phyloP scores from a whole-genome alignment of 2,113 vertebrate genomes.

The Misgurnus anguillicaudatus region DNA sequence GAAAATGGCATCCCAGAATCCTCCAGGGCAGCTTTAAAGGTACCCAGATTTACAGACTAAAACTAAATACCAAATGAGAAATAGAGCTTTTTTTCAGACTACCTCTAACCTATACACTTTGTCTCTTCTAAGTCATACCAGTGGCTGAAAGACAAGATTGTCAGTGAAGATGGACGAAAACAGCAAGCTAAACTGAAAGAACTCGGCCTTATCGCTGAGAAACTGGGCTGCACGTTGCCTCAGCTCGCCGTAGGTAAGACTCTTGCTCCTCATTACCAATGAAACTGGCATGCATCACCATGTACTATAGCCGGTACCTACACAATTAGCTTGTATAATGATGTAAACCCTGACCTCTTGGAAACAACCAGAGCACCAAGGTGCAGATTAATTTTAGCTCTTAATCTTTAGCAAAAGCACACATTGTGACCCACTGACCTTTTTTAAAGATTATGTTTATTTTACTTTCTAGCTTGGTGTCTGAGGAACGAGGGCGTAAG shows the following conservation, averaged over 20 bases:
- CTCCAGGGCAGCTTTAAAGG: constrained; percentile 96
- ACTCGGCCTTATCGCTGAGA: constrained; percentile 89
- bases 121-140: constrained; percentile 85
- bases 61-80: background rate
- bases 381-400: too few species aligned
- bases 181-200: constrained; percentile 95
- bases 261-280: background rate
- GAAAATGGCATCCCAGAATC: constrained; percentile 94
- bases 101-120: background rate
- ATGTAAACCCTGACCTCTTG: too few species aligned
- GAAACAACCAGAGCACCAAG: too few species aligned
- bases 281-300: background rate
- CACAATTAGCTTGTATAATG: too few species aligned
- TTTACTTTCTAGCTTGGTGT: constrained; percentile 86
- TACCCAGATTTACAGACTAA: constrained; percentile 56
- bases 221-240: constrained; percentile 92
- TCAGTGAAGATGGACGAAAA: constrained; percentile 92
- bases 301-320: background rate
- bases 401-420: too few species aligned
- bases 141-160: constrained; percentile 96
- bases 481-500: constrained; percentile 96
- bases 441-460: constrained; percentile 3
- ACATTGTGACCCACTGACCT: background rate
- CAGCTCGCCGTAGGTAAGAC: constrained; percentile 93
- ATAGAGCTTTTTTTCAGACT: background rate